A percentile compares a stretch with the other conserved stretches of the same genome.
These are phyloP conservation scores for Calliphora vicina DNA, from an alignment of 1,140 invertebrate species.

Conservation along the genomic window DNA sequence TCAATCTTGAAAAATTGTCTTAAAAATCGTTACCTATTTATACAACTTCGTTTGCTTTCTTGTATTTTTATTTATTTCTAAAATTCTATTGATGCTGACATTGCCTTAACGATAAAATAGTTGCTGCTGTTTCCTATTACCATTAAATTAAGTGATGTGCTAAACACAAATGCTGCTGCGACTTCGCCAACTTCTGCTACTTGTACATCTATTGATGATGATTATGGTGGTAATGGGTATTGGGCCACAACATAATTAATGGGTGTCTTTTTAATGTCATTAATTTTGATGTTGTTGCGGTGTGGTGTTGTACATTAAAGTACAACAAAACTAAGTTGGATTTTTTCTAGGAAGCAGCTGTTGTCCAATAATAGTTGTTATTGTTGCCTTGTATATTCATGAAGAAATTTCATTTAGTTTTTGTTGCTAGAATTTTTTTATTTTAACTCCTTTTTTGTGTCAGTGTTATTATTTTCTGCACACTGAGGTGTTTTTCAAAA, in stretches of 20 bases:
- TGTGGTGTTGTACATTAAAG: not conserved
- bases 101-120: not conserved
- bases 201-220: constrained; percentile 4
- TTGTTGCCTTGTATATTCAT: not conserved
- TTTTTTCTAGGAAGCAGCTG: not conserved
- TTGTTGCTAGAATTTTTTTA: not conserved
- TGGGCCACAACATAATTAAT: constrained; percentile 6
- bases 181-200: not conserved
- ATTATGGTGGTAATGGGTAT: constrained; percentile 1
- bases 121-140: not conserved
- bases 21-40: not conserved
- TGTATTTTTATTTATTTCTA: not conserved
- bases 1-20: not conserved
- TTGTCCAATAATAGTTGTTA: not conserved
- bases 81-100: not conserved
- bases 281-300: constrained; percentile 16
- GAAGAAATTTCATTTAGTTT: not conserved
- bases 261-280: constrained; percentile 13
- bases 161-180: not conserved
- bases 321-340: not conserved
- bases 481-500: too few relatives aligned
- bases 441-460: not conserved
- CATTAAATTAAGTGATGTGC: not conserved
- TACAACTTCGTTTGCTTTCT: not conserved
- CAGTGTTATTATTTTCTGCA: not conserved